Base-by-base conservation (phyloP, 2,888 invertebrate species). In the Melipona beecheii region DNA sequence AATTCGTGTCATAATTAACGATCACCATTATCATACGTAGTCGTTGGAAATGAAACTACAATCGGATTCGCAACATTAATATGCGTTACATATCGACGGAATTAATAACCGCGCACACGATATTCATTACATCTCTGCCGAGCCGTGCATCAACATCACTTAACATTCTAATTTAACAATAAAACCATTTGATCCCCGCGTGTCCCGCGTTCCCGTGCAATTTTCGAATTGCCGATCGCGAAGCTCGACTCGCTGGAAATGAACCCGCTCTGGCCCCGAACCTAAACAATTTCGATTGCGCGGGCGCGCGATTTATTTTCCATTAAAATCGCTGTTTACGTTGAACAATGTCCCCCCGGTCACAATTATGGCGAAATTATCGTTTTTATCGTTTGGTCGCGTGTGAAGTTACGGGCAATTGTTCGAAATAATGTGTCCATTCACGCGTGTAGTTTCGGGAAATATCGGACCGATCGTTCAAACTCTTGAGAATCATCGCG, bases 1-100 rank as follows among this genome's bases (percentile, higher is more conserved):
- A 72, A 84, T 86, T 78, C 78, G 79, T 75, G 78, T 78, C 77
- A 79, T 74, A 86, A 88, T 87, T 88, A 84, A 86, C 75, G 73
- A 77, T 75, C 77, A 75, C 75, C 69, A 78, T 86, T 79, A 79
- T 75, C 87, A 64, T 83, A 43, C 49, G 75, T 66, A 54, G 78
- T 75, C 66, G 75, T 62, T 75, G 15, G 43, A 65, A 76, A 88
- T 77, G 85, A 78, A 83, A 74, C 75, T 81, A 84, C 83, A 81
- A 84, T 88, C 73, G 83, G 78, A 81, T 84, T 75, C 70, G 79
- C 73, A 77, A 70, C 77, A 77, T 80, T 87, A 85, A 87, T 87
- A 75, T 43, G 66, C 68, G 56, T 76, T 76, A 78, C 85, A 75
- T 72, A 74, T 56, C 71, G 49, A n/a, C 4, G 49, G 68, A 72